phyloP scores from a whole-genome alignment of 2,113 vertebrate genomes.

The Brachypodius melanocephalos region DNA sequence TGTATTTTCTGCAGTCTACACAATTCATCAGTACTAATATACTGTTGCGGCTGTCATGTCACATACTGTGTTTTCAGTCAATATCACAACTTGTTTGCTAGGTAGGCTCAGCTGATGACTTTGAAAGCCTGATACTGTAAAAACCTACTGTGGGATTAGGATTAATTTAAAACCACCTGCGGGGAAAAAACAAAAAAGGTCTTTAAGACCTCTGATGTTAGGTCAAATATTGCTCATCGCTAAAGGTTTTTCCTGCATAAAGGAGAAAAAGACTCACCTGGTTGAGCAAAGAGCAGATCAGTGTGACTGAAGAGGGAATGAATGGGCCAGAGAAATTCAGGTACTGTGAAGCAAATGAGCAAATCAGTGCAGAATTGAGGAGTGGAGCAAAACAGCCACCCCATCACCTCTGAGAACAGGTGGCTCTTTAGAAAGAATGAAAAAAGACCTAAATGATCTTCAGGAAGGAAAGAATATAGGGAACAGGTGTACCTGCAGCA shows the following conservation, averaged over 20 bases:
- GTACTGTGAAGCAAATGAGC: neutral
- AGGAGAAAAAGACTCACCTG: neutral
- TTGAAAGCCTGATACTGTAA: neutral
- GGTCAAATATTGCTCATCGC: neutral
- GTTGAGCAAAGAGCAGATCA: neutral
- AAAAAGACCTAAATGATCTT: neutral
- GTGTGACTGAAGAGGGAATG: neutral
- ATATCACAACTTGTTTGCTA: neutral
- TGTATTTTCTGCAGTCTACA: neutral
- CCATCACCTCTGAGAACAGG: neutral
- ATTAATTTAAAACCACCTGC: neutral
- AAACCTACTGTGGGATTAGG: neutral
- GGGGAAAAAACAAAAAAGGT: neutral
- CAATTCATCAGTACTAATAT: neutral
- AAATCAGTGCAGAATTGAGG: neutral
- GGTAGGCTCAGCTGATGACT: neutral
- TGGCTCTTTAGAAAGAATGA: constrained; percentile 12
- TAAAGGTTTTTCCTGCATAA: neutral
- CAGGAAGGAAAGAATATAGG: neutral
- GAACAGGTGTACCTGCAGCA: neutral
- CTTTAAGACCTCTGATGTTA: neutral
- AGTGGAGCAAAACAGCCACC: neutral
- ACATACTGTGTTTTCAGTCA: neutral
- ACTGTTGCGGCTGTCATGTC: neutral
- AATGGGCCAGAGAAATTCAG: neutral